Base-by-base conservation (phyloP, 2,113 vertebrate genomes). In the Lophura nycthemera region DNA sequence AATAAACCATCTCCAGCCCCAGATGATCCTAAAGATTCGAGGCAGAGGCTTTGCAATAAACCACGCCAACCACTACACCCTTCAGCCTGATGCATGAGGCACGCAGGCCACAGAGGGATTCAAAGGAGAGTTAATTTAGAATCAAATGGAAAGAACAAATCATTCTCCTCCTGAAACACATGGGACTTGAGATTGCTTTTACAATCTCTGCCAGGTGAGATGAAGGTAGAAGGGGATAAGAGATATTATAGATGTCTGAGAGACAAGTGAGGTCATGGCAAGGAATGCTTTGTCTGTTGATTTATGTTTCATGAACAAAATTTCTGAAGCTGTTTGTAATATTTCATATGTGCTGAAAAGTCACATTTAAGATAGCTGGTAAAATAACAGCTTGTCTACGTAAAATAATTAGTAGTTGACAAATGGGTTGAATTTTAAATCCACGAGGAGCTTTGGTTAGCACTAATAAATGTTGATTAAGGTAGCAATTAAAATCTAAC, bases 391-490 rank as follows among this genome's bases (percentile, higher is more conserved):
- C 93, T 91, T 92, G 90, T 88, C 95, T 96, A 80, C 91, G 88
- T 90, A 83, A 92, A 97, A 93, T 97, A 97, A 97, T 97, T 95
- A 94, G 91, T 88, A 95, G 93, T 95, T 96, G 96, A 97, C 95
- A 93, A 92, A 96, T 93, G 90, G 75, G 30, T 42, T 89, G 80
- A 74, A 83, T 42, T 72, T 70, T 89, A 86, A 94, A 36, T 77
- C 71, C 85, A 63, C 3, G 16, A 87, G 92, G 83, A 79, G 66
- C 59, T 89, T 89, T 86, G 93, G 86, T 76, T 52, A 89, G 89
- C 30, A 69, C 75, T 89, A 93, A 88, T 90, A 86, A 79, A 80
- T 11, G 61, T 64, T 95, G 93, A 83, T 97, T 93, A 92, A 82
- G 90, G 86, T 82, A 85, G 94, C 52, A 91, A 93, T 94, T 71